Evolutionary conservation across 2,888 invertebrate species (phyloP).

Genomic region (Sphinx pinastri): DNA sequence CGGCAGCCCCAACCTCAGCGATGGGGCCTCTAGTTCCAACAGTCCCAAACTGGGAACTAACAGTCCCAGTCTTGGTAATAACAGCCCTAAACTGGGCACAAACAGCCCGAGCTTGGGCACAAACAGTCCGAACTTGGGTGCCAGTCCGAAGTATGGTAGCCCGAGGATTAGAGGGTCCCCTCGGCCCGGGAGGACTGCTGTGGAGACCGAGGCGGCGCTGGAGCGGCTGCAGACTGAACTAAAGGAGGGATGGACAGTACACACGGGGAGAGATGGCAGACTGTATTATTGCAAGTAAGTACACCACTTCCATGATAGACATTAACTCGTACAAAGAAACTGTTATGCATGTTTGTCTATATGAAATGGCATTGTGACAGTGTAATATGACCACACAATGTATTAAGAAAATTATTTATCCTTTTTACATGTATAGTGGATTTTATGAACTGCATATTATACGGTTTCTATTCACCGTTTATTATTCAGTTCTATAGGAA

Average conservation of each 20-base stretch:
- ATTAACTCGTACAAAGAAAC: neutral
- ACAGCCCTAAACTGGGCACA: slow-evolving; percentile 55
- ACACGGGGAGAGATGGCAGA: slow-evolving; percentile 90
- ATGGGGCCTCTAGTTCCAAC: slow-evolving; percentile 16
- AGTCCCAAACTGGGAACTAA: slow-evolving; percentile 56
- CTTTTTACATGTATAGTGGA: too few relatives aligned
- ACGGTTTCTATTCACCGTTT: neutral
- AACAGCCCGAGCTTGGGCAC: slow-evolving; percentile 66
- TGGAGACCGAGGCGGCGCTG: slow-evolving; percentile 75
- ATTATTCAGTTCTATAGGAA: too few relatives aligned
- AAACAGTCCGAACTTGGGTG: slow-evolving; percentile 60
- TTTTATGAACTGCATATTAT: too few relatives aligned
- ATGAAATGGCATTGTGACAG: too few relatives aligned
- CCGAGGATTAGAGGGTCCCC: slow-evolving; percentile 77
- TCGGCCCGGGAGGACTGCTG: slow-evolving; percentile 52
- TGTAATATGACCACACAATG: too few relatives aligned
- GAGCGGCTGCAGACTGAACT: slow-evolving; percentile 84
- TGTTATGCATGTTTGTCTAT: too few relatives aligned
- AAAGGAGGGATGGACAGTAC: slow-evolving; percentile 91
- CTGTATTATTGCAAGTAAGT: slow-evolving; percentile 97
- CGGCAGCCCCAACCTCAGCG: slow-evolving; percentile 5
- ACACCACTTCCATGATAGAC: neutral
- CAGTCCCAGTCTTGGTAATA: slow-evolving; percentile 58
- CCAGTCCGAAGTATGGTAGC: slow-evolving; percentile 71
- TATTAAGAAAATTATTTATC: too few relatives aligned